phyloP scores from a whole-genome alignment of 2,888 invertebrate genomes.

The Formica aserva region DNA sequence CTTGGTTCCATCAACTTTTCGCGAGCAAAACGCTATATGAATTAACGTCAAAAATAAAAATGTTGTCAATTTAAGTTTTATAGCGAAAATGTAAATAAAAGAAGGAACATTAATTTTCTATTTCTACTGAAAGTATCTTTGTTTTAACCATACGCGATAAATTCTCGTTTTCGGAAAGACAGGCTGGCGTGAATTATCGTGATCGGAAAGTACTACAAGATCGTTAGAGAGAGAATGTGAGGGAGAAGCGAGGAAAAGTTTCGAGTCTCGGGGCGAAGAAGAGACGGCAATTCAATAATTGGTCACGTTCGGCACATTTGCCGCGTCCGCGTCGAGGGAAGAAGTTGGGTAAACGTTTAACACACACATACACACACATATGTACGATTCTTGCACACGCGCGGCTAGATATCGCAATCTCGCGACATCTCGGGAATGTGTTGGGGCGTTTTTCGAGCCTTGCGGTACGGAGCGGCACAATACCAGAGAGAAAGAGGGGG shows the following conservation, averaged over 20 bases:
- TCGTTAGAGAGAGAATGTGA: constrained; percentile 2
- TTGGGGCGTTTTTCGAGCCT: constrained; percentile 40
- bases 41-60: not conserved
- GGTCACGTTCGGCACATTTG: constrained; percentile 61
- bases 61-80: not conserved
- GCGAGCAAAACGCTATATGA: not conserved
- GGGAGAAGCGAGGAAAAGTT: not conserved
- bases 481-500: not conserved
- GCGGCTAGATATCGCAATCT: constrained; percentile 37
- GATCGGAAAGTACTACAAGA: constrained; percentile 6
- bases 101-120: not conserved
- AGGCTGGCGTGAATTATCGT: constrained; percentile 8
- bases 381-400: not conserved
- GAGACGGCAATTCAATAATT: constrained; percentile 59
- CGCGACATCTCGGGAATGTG: constrained; percentile 54
- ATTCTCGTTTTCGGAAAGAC: not conserved
- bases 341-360: constrained; percentile 61
- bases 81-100: not conserved
- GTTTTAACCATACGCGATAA: not conserved
- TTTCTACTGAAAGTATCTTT: not conserved
- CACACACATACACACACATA: not conserved
- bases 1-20: constrained; percentile 3
- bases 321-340: constrained; percentile 5
- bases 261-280: not conserved
- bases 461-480: not conserved